phyloP scores from a whole-genome alignment of 2,113 vertebrate genomes.

The Macroglossus sobrinus region DNA sequence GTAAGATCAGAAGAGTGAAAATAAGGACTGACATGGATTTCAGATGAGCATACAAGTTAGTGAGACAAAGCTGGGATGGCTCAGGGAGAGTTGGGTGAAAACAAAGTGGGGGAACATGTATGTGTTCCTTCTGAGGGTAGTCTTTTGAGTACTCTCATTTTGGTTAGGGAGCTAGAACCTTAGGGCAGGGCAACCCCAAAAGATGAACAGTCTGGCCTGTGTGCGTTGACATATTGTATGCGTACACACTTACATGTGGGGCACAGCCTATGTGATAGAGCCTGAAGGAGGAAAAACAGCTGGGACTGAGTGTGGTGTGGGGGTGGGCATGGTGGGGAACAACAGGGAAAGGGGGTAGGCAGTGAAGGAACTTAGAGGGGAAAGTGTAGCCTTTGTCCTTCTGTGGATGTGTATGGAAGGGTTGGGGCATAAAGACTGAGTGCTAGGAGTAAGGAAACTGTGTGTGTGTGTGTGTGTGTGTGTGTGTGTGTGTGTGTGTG shows the following conservation, averaged over 20 bases:
- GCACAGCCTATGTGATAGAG: background rate
- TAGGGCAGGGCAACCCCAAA: background rate
- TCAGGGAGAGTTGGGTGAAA: background rate
- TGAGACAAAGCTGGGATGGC: background rate
- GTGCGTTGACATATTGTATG: background rate
- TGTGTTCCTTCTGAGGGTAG: background rate
- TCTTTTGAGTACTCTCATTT: constrained; percentile 14
- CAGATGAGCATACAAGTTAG: background rate
- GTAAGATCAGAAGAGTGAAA: background rate
- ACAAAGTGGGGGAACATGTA: background rate
- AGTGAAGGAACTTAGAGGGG: background rate
- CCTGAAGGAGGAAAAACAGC: background rate
- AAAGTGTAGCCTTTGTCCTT: background rate
- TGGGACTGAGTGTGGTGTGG: background rate
- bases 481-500: background rate
- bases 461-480: background rate
- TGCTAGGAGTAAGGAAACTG: background rate
- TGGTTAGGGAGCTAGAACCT: constrained; percentile 18
- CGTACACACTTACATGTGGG: background rate
- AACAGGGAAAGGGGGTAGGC: background rate
- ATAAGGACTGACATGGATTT: background rate
- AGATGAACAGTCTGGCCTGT: background rate
- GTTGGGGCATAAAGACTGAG: background rate
- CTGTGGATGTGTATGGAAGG: background rate
- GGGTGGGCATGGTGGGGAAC: background rate